Evolutionary conservation across 30 jellyfish, hydroid and myxozoan genomes (phyloP).

Genomic region (Sanderia malayensis): DNA sequence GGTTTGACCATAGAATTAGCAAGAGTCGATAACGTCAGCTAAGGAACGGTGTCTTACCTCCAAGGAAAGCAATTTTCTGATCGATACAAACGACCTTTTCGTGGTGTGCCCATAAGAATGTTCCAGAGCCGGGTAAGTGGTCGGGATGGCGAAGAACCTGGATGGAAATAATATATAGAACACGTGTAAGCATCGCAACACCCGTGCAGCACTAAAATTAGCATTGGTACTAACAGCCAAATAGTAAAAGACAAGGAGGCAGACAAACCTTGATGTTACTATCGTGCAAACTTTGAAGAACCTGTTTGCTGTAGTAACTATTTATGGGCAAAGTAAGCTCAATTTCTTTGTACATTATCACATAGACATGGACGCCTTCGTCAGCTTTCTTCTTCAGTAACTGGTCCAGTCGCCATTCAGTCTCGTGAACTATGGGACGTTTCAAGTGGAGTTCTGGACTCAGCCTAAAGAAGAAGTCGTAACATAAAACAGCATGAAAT

Average conservation of each 20-base stretch:
- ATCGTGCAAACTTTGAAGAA: conserved; percentile 51
- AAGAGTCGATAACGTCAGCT: too few species aligned
- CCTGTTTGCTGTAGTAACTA: conserved; percentile 69
- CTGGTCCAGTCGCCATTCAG: conserved; percentile 61
- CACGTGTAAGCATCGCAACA: too few species aligned
- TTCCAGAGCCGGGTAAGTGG: conserved; percentile 66
- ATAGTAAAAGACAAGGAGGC: too few species aligned
- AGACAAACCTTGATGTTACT: conserved; percentile 78
- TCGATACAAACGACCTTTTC: conserved; percentile 91
- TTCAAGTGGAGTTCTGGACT: conserved; percentile 82
- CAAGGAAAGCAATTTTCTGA: conserved; percentile 82
- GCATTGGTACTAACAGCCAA: too few species aligned
- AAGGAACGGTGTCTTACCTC: too few species aligned
- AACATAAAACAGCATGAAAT: too few species aligned
- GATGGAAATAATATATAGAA: too few species aligned
- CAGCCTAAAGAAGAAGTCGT: conserved; percentile 73
- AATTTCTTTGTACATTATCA: conserved; percentile 72
- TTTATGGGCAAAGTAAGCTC: conserved; percentile 78
- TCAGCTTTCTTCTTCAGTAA: conserved; percentile 62
- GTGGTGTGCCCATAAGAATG: conserved; percentile 91
- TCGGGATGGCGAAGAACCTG: conserved; percentile 95
- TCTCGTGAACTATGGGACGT: conserved; percentile 66
- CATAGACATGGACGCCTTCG: conserved; percentile 74
- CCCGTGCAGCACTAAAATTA: too few species aligned
- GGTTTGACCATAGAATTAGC: too few species aligned